Base-by-base conservation (phyloP, 2,888 invertebrate genomes). In the Biston betularia region DNA sequence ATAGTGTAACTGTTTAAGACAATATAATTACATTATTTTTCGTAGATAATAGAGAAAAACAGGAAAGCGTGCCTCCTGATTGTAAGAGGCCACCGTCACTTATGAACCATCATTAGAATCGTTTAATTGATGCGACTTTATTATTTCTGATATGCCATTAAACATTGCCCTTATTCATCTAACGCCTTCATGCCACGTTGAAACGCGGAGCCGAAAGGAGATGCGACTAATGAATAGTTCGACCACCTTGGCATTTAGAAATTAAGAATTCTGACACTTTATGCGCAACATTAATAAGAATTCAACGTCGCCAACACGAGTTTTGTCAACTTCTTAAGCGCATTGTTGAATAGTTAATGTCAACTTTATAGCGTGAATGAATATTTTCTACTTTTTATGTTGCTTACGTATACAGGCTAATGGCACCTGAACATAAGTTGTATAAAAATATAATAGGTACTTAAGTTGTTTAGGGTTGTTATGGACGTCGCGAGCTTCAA, bases 161-260 rank as follows among this genome's bases (percentile, higher is more conserved):
- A 15, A 10, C 38, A 38, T 52, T 52, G 38, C 38, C 52, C 52
- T 52, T 52, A 38, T 50, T 63, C 33, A 56, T 15, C 2, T 15
- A 8, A 46, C 52, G 42, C 15, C 38, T 14, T 46, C 10, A 8
- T 58, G 52, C 58, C 45, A 24, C 58, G 40, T 46, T 33, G 46
- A 56, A 57, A 70, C 62, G 50, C 57, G 63, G 44, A 10, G 50
- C 53, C 55, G 53, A 54, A 62, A 64, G 61, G 50, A 61, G 63
- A 56, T 58, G 49, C 63, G 53, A 70, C 55, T 54, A 65, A 70
- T 64, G 61, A 64, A 56, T 55, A 56, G 65, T 53, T 46, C 54
- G 66, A 70, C 66, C 66, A 70, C 72, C 74, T 74, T 74, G 72
- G 64, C 72, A 72, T 74, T 73, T 72, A 46, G 59, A 69, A 67